Conservation (phyloP, 1,140 invertebrate species). For the Sminthurinus signatus region DNA sequence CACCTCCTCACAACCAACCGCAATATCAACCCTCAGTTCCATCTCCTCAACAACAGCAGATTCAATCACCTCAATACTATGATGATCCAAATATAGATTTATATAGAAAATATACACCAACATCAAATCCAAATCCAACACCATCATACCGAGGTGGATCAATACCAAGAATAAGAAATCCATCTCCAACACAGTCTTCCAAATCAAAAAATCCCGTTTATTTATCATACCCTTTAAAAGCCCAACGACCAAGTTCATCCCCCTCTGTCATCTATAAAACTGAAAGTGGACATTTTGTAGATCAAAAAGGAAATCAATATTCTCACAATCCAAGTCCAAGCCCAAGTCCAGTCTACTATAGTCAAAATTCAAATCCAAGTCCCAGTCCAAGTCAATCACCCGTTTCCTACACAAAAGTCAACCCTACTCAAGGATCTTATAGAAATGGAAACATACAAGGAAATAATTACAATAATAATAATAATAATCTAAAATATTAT, state of each 20-base stretch:
- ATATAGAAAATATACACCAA: background rate
- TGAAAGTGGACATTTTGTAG: too few species aligned
- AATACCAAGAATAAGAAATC: too few species aligned
- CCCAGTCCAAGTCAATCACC: background rate
- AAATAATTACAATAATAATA: too few species aligned
- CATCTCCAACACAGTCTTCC: background rate
- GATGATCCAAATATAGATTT: too few species aligned
- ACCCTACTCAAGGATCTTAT: too few species aligned
- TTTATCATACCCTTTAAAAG: conserved; percentile 6
- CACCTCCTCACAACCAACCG: too few species aligned
- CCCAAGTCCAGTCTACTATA: too few species aligned
- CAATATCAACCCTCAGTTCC: conserved; percentile 47
- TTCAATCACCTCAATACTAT: too few species aligned
- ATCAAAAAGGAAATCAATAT: too few species aligned
- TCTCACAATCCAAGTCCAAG: too few species aligned
- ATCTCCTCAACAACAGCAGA: background rate
- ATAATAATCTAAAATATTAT: background rate
- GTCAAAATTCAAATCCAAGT: too few species aligned
- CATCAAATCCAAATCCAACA: background rate
- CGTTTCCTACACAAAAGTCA: background rate
- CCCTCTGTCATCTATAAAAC: background rate
- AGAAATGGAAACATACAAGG: too few species aligned
- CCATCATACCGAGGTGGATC: background rate
- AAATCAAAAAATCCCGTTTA: background rate
- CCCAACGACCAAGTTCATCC: background rate